phyloP scores from a whole-genome alignment of 2,888 invertebrate genomes.

The Carterocephalus palaemon region DNA sequence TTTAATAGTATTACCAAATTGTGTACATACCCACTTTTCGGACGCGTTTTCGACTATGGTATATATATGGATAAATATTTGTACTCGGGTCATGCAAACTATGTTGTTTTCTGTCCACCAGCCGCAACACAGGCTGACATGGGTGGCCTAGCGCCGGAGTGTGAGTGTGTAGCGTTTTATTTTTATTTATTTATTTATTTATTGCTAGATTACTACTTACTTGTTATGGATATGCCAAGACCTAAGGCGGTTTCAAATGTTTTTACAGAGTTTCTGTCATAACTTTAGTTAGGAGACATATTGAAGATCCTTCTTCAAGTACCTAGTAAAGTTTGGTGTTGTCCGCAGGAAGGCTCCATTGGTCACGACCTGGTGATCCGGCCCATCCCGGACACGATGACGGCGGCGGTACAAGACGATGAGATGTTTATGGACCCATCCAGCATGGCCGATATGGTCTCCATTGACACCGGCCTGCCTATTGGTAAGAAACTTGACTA shows the following conservation, averaged over 20 bases:
- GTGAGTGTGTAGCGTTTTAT: no score
- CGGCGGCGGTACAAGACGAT: constrained; percentile 77
- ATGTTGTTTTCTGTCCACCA: no score
- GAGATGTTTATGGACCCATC: constrained; percentile 85
- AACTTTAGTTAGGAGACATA: not conserved
- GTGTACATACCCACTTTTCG: no score
- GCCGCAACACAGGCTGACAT: no score
- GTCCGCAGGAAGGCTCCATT: constrained; percentile 91
- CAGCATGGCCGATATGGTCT: constrained; percentile 81
- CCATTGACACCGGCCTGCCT: constrained; percentile 81
- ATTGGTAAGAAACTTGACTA: constrained; percentile 73
- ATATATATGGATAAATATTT: no score
- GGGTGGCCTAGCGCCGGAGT: no score
- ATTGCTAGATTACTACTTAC: not conserved
- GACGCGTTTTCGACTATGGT: no score
- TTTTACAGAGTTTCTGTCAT: constrained; percentile 2
- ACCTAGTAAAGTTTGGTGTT: not conserved
- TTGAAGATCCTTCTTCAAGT: not conserved
- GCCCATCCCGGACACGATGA: constrained; percentile 88
- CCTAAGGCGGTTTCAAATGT: no score
- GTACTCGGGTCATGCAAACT: no score
- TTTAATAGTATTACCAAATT: no score
- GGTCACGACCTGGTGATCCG: constrained; percentile 93
- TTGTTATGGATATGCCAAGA: no score
- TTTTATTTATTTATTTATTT: no score